Conservation (phyloP, 2,113 vertebrate genomes). For the Cololabis saira region DNA sequence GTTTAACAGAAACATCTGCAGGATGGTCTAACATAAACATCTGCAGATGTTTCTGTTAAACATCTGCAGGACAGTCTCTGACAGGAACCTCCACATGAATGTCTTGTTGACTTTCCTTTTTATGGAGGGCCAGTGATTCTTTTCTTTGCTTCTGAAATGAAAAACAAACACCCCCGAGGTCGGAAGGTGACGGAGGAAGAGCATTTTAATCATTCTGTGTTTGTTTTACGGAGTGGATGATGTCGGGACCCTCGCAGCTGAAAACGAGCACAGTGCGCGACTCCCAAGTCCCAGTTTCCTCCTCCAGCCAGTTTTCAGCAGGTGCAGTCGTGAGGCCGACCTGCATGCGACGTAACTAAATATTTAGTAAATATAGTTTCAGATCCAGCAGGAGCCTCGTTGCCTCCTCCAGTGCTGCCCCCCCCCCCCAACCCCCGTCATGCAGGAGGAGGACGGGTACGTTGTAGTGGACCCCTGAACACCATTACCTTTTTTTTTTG, state of each 20-base stretch:
- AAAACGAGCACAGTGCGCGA: not conserved
- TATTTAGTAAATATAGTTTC: slow-evolving; percentile 13
- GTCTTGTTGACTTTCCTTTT: not conserved
- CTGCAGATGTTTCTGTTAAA: too few species aligned
- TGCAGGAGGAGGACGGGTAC: slow-evolving; percentile 17
- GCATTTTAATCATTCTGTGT: not conserved
- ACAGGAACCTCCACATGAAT: too few species aligned
- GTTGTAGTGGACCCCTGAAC: slow-evolving; percentile 15
- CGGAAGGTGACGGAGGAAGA: slow-evolving; percentile 3
- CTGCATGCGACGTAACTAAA: not conserved
- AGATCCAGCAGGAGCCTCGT: too few species aligned
- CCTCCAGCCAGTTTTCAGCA: slow-evolving; percentile 10
- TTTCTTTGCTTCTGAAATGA: slow-evolving; percentile 9
- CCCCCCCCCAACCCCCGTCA: not conserved
- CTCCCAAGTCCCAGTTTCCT: not conserved
- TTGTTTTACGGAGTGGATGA: slow-evolving; percentile 18
- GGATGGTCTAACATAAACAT: too few species aligned
- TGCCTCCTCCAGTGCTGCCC: not conserved
- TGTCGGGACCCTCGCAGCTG: not conserved
- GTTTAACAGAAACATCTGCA: too few species aligned
- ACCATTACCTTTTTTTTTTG: not conserved
- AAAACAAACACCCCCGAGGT: slow-evolving; percentile 1
- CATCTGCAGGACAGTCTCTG: too few species aligned
- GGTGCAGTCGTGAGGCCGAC: slow-evolving; percentile 2
- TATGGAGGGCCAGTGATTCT: not conserved